These are phyloP conservation scores for Gisinianus flammeolus DNA, from an alignment of 2,888 invertebrate species.

Conservation along the genomic window DNA sequence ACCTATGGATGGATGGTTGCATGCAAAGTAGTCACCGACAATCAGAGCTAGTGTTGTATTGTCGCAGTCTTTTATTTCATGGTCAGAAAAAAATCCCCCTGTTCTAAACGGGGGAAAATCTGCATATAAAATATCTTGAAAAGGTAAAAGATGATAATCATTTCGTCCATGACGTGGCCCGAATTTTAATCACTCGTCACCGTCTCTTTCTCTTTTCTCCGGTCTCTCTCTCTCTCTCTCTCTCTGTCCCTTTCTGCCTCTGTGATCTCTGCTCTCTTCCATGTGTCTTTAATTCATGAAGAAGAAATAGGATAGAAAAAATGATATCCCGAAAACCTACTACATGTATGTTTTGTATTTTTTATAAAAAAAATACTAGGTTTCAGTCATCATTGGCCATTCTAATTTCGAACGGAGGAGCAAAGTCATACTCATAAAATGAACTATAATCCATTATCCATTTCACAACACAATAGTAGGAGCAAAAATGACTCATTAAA, in stretches of 20 bases:
- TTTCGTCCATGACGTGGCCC: constrained; percentile 34
- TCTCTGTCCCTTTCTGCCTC: too few species aligned
- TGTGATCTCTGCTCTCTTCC: background rate
- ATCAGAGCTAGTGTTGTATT: constrained; percentile 1
- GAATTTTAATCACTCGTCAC: constrained; percentile 39
- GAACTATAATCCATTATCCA: background rate
- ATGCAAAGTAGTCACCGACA: constrained; percentile 4
- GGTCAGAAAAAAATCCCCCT: constrained; percentile 11
- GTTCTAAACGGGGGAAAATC: constrained; percentile 27
- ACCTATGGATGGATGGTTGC: background rate
- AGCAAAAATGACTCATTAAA: constrained; percentile 12
- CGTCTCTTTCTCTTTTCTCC: background rate
- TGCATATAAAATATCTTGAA: constrained; percentile 36
- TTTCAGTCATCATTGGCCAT: constrained; percentile 4
- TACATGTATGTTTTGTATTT: background rate
- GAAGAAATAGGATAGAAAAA: background rate
- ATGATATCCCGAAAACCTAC: too few species aligned
- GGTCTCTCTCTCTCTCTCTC: background rate
- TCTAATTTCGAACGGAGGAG: constrained; percentile 13
- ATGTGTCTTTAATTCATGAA: background rate
- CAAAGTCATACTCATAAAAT: constrained; percentile 14
- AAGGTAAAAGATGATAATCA: constrained; percentile 40
- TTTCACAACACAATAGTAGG: background rate
- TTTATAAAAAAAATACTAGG: background rate
- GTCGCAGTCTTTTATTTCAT: constrained; percentile 9